phyloP scores from a whole-genome alignment of 2,797 vertebrate species.

The Arnoldichthys spilopterus region DNA sequence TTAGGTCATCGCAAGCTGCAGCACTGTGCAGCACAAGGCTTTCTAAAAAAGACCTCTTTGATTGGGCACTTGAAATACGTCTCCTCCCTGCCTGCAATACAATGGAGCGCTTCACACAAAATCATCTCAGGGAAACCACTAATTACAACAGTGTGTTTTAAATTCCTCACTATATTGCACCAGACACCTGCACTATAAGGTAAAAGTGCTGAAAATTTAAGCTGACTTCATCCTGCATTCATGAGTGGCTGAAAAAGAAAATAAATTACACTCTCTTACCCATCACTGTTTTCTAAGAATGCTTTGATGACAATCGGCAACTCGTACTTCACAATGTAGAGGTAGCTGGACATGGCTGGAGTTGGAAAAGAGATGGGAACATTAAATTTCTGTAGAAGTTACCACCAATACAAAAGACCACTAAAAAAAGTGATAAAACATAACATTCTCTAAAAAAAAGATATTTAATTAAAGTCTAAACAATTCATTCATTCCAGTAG shows the following conservation, averaged over 20 bases:
- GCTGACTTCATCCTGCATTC: background rate
- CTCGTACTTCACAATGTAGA: slow-evolving; percentile 99
- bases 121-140: slow-evolving; percentile 8
- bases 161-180: background rate
- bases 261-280: slow-evolving; percentile 76
- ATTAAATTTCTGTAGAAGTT: background rate
- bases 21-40: slow-evolving; percentile 62
- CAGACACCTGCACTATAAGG: background rate
- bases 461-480: background rate
- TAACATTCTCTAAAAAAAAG: too few relatives aligned
- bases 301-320: slow-evolving; percentile 93
- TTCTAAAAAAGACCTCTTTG: slow-evolving; percentile 68
- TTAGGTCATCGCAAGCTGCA: slow-evolving; percentile 65
- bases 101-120: slow-evolving; percentile 52
- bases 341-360: slow-evolving; percentile 99
- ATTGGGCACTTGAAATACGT: slow-evolving; percentile 46
- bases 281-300: slow-evolving; percentile 78
- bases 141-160: background rate
- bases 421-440: background rate
- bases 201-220: background rate
- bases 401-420: background rate
- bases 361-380: slow-evolving; percentile 59
- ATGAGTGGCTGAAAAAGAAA: background rate
- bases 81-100: slow-evolving; percentile 45
- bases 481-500: background rate